Conservation (phyloP, 2,113 vertebrate species). For the Neomonachus schauinslandi region DNA sequence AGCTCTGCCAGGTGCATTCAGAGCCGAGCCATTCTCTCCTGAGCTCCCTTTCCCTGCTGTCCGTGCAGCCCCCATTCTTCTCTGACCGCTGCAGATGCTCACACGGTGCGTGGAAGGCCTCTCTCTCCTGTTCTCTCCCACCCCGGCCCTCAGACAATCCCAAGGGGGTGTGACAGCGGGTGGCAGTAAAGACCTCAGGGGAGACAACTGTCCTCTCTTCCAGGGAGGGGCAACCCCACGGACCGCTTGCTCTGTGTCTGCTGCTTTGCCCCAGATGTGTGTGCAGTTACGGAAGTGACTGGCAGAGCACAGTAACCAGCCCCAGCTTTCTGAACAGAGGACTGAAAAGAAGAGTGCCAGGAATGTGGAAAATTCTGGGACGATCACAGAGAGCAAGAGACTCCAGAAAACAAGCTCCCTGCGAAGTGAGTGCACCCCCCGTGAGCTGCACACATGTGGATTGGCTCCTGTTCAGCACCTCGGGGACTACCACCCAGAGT, state of each 20-base stretch:
- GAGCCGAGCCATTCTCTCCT: no score
- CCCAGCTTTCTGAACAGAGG: neutral
- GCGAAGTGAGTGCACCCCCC: neutral
- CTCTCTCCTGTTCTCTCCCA: neutral
- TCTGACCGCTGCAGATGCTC: neutral
- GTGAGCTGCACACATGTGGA: neutral
- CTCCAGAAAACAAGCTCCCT: neutral
- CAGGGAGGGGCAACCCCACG: neutral
- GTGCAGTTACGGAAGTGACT: neutral
- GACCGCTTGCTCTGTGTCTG: neutral
- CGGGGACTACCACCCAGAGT: neutral
- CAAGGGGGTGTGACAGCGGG: neutral
- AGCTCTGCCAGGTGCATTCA: neutral
- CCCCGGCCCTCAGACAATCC: neutral
- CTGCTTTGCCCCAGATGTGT: neutral
- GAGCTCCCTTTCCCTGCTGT: no score
- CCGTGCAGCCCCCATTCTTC: neutral
- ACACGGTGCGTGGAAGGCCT: neutral
- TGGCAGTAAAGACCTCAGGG: neutral
- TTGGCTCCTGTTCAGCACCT: neutral
- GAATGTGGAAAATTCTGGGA: neutral
- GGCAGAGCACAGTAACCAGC: neutral
- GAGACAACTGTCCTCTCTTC: neutral
- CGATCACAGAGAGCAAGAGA: neutral
- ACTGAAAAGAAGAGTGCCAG: neutral